A percentile compares a stretch with the other conserved stretches of the same genome.
These are phyloP conservation scores for Neodiprion virginianus DNA, from an alignment of 1,140 invertebrate species.

Conservation along the genomic window DNA sequence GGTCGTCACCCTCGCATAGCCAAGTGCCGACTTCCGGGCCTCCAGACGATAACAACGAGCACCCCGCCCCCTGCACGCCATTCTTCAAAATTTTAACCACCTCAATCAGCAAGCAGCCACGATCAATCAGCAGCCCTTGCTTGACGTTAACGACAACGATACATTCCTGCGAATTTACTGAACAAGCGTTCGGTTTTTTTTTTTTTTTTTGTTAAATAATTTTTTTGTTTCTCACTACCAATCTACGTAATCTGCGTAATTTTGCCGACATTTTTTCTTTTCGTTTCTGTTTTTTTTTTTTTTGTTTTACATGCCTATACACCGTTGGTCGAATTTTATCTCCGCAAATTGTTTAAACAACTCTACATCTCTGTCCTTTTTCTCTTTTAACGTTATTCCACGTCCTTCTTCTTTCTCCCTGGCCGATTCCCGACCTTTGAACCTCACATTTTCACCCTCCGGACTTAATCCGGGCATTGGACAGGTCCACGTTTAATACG, in stretches of 20 bases:
- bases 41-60: conserved; percentile 46
- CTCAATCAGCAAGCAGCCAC: not conserved
- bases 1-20: conserved; percentile 71
- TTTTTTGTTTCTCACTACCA: not conserved
- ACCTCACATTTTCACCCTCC: no score
- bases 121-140: conserved; percentile 30
- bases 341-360: no score
- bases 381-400: no score
- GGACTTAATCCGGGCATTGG: no score
- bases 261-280: no score
- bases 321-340: no score
- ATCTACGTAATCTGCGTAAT: not conserved
- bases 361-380: no score
- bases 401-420: no score
- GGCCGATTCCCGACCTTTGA: no score
- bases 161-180: conserved; percentile 33
- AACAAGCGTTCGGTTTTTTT: not conserved
- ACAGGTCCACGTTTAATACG: no score
- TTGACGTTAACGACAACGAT: conserved; percentile 42
- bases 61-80: conserved; percentile 33
- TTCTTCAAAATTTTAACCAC: conserved; percentile 28
- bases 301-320: no score
- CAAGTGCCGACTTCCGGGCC: conserved; percentile 46
- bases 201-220: not conserved
- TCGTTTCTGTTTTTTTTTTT: no score